These are phyloP conservation scores for Platycheirus rosarum DNA, from an alignment of 2,888 invertebrate genomes.

Conservation along the genomic window DNA sequence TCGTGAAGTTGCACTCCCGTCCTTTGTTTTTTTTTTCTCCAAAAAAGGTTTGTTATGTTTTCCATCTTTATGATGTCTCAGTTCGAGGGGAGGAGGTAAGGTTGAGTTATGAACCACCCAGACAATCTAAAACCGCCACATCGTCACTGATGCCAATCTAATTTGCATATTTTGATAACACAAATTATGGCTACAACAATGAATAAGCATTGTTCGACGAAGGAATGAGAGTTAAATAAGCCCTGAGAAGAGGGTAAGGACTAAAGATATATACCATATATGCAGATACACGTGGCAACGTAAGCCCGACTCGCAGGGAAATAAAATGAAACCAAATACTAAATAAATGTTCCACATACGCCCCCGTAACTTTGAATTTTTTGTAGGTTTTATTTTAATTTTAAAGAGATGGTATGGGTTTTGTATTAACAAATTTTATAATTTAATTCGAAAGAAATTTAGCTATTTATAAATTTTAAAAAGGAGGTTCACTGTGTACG, in stretches of 20 bases:
- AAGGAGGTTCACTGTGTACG: too few relatives aligned
- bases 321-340: slow-evolving; percentile 6
- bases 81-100: too few relatives aligned
- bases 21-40: slow-evolving; percentile 3
- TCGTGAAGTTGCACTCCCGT: slow-evolving; percentile 58
- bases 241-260: not conserved
- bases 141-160: slow-evolving; percentile 70
- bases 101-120: slow-evolving; percentile 47
- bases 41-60: too few relatives aligned
- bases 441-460: not conserved
- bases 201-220: slow-evolving; percentile 27
- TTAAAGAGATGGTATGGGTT: not conserved
- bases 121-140: slow-evolving; percentile 31
- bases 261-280: not conserved
- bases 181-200: slow-evolving; percentile 69
- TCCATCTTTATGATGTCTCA: too few relatives aligned
- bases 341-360: too few relatives aligned
- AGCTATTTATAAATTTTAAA: slow-evolving; percentile 9
- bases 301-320: not conserved
- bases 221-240: not conserved
- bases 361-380: slow-evolving; percentile 14
- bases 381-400: not conserved
- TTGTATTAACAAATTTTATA: not conserved
- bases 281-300: too few relatives aligned
- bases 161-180: slow-evolving; percentile 72